Conservation (phyloP, 2,113 vertebrate species). For the Mesocricetus auratus region DNA sequence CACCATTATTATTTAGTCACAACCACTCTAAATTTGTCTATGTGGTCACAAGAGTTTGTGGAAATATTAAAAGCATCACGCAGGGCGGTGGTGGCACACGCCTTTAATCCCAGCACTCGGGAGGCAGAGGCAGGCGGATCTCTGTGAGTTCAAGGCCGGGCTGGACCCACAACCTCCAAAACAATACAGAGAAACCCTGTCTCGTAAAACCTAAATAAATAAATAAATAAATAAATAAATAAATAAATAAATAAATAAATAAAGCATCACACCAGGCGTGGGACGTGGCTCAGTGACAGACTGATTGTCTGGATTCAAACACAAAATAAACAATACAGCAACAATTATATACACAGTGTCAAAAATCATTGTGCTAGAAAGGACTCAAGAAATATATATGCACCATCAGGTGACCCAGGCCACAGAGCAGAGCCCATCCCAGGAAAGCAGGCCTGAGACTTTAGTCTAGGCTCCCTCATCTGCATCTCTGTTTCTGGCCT, state of each 20-base stretch:
- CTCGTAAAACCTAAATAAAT: too few species aligned
- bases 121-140: too few species aligned
- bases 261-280: background rate
- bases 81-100: too few species aligned
- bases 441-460: background rate
- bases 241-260: too few species aligned
- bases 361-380: background rate
- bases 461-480: background rate
- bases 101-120: too few species aligned
- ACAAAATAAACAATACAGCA: background rate
- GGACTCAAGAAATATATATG: background rate
- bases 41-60: background rate
- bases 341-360: background rate
- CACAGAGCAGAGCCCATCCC: background rate
- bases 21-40: background rate
- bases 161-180: too few species aligned
- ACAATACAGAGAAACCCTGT: too few species aligned
- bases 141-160: too few species aligned
- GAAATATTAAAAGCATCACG: conserved; percentile 25
- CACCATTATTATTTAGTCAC: background rate
- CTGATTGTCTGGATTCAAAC: background rate
- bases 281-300: background rate
- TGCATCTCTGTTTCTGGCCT: background rate
- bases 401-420: background rate
- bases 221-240: too few species aligned